These are phyloP conservation scores for Bungarus multicinctus DNA, from an alignment of 2,113 vertebrate genomes.

Conservation along the genomic window DNA sequence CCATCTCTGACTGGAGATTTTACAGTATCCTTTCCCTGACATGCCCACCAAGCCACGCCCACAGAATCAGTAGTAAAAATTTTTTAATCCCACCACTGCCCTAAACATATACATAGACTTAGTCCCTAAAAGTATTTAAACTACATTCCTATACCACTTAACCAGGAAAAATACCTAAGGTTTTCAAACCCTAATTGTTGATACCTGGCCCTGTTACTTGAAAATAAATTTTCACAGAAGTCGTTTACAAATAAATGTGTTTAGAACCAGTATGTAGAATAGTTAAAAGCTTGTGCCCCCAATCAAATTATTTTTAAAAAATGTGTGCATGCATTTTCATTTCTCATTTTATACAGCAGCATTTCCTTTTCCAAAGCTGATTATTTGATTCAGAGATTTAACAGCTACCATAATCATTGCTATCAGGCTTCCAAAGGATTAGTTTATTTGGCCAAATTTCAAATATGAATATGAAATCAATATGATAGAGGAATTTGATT, in stretches of 20 bases:
- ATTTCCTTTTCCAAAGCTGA: background rate
- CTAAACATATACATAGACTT: background rate
- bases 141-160: background rate
- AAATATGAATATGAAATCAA: background rate
- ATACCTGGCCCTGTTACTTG: background rate
- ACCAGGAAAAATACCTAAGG: background rate
- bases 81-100: background rate
- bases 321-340: background rate
- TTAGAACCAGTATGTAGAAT: background rate
- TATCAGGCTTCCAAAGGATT: background rate
- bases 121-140: background rate
- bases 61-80: too few species aligned
- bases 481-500: background rate
- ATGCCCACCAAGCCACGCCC: too few species aligned
- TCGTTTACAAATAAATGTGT: background rate
- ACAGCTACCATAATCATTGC: background rate
- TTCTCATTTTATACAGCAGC: background rate
- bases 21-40: too few species aligned
- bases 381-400: background rate
- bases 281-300: background rate
- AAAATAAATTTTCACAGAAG: background rate
- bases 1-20: too few species aligned
- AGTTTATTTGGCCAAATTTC: background rate
- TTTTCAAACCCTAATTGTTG: background rate
- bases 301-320: background rate